A percentile compares a stretch with the other conserved stretches of the same genome.
Evolutionary conservation across 2,113 vertebrate species (phyloP).

Genomic region (Theristicus caerulescens): DNA sequence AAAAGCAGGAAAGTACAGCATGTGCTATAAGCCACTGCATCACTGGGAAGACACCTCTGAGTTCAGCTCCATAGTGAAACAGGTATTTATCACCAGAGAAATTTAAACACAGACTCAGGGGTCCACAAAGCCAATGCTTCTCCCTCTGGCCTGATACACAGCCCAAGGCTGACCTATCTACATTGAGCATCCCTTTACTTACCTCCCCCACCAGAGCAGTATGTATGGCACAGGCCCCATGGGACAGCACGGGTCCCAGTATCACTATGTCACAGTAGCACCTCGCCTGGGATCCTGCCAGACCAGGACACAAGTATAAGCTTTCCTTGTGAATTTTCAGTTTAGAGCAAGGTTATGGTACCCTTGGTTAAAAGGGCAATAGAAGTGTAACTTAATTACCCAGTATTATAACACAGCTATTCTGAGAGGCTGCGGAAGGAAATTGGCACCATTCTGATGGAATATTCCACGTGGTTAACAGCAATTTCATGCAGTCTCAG

Average conservation of each 20-base stretch:
- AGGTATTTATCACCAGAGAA: background rate
- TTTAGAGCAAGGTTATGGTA: slow-evolving; percentile 2
- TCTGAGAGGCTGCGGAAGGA: background rate
- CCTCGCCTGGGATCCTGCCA: background rate
- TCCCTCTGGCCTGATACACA: background rate
- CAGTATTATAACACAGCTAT: background rate
- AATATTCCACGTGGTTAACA: slow-evolving; percentile 21
- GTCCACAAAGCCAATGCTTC: background rate
- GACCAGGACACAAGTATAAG: background rate
- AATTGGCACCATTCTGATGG: background rate
- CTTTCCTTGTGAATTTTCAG: background rate
- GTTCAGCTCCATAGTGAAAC: background rate
- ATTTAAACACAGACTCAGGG: background rate
- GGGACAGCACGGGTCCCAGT: accelerated
- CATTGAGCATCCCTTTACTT: background rate
- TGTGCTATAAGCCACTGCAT: background rate
- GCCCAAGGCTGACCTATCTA: background rate
- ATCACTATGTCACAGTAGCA: background rate
- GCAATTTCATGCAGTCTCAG: background rate
- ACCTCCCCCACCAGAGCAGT: background rate
- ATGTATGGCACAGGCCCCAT: background rate
- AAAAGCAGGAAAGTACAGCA: background rate
- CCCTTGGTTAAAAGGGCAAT: slow-evolving; percentile 11
- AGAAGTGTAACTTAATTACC: slow-evolving; percentile 31
- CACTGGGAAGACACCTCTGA: background rate